Conservation (phyloP, 2,888 invertebrate species). For the Epinotia bilunana region DNA sequence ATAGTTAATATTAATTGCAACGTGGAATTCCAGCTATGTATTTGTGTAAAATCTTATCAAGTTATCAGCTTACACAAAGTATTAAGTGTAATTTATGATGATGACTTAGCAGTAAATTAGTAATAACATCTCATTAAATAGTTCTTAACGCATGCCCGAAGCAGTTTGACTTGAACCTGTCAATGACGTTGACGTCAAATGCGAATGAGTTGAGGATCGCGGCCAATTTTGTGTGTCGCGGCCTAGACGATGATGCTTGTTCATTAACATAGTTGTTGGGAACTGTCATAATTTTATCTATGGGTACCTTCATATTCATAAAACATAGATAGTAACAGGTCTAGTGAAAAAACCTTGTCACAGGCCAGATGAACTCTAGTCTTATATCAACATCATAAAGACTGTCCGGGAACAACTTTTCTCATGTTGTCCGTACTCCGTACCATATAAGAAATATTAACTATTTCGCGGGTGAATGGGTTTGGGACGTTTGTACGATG, state of each 20-base stretch:
- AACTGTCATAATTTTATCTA: neutral
- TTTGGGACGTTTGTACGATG: too few species aligned
- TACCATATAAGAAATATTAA: too few species aligned
- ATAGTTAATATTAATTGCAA: too few species aligned
- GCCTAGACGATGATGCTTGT: neutral
- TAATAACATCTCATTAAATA: conserved; percentile 24
- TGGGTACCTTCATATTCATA: neutral
- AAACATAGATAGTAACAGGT: too few species aligned
- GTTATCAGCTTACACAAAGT: neutral
- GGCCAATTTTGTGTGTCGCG: conserved; percentile 29
- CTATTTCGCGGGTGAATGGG: too few species aligned
- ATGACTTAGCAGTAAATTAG: neutral
- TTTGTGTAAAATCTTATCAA: too few species aligned
- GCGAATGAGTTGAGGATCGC: neutral
- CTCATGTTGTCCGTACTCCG: too few species aligned
- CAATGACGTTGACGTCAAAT: neutral
- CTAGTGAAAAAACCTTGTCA: too few species aligned
- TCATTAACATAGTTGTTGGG: neutral
- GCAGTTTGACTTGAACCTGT: conserved; percentile 25
- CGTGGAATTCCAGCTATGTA: too few species aligned
- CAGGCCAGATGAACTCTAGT: too few species aligned
- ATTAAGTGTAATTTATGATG: neutral
- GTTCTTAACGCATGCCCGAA: neutral
- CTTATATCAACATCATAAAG: too few species aligned
- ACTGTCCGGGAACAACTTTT: too few species aligned